A percentile compares a stretch with the other conserved stretches of the same genome.
Evolutionary conservation across 2,888 invertebrate species (phyloP).

Genomic region (Lithophane leautieri): DNA sequence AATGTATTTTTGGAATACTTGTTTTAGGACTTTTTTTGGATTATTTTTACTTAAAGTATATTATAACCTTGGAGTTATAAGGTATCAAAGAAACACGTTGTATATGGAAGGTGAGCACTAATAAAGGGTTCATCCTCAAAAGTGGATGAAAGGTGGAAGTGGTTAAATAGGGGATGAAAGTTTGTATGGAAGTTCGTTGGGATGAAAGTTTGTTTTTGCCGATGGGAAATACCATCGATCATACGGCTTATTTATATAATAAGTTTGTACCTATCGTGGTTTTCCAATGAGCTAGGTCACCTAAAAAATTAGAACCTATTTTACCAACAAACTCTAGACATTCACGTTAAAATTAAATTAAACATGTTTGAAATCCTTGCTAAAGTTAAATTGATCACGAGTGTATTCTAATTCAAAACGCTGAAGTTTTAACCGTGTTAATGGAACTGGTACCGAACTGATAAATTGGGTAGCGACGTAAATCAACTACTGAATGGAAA

Average conservation of each 20-base stretch:
- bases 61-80: too few relatives aligned
- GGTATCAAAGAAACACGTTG: too few relatives aligned
- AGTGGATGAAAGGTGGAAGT: not conserved
- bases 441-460: conserved; percentile 35
- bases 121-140: not conserved
- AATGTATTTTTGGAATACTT: too few relatives aligned
- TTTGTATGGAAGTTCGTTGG: too few relatives aligned
- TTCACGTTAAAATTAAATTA: conserved; percentile 22
- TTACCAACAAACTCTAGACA: not conserved
- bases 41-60: too few relatives aligned
- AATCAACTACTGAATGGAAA: conserved; percentile 35
- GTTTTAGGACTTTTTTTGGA: too few relatives aligned
- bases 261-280: not conserved
- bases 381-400: conserved; percentile 51
- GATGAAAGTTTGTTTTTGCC: not conserved
- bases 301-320: not conserved
- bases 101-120: not conserved
- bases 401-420: conserved; percentile 47
- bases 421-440: conserved; percentile 54
- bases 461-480: conserved; percentile 35
- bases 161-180: not conserved
- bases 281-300: not conserved
- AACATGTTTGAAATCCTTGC: conserved; percentile 37
- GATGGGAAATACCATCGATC: not conserved
- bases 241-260: not conserved